Evolutionary conservation across 1,140 invertebrate genomes (phyloP).

Genomic region (Aphis craccivora): DNA sequence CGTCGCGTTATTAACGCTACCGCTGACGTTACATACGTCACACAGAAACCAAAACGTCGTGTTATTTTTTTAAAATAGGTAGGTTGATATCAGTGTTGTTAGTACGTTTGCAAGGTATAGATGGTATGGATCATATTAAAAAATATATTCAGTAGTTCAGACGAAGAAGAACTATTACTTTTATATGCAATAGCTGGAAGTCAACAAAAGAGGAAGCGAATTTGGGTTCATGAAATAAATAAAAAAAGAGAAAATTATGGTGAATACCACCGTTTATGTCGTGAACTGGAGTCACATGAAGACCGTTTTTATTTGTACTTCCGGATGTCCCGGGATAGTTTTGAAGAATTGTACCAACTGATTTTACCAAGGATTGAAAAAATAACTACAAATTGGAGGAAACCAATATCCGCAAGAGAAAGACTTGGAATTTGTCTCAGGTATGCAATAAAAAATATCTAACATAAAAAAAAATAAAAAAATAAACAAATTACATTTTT

Average conservation of each 20-base stretch:
- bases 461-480: neutral
- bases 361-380: constrained; percentile 16
- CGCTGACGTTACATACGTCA: neutral
- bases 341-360: constrained; percentile 22
- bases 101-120: neutral
- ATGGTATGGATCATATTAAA: neutral
- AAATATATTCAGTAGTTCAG: constrained; percentile 1
- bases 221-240: constrained; percentile 5
- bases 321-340: neutral
- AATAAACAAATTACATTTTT: no score
- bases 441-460: constrained; percentile 1
- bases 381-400: constrained; percentile 45
- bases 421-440: constrained; percentile 27
- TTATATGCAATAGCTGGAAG: constrained; percentile 7
- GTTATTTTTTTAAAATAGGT: no score
- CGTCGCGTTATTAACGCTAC: constrained; percentile 14
- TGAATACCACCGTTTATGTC: neutral
- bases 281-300: neutral
- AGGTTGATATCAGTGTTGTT: neutral
- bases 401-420: constrained; percentile 23
- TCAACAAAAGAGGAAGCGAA: constrained; percentile 20
- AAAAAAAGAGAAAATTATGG: neutral
- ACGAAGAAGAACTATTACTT: constrained; percentile 19
- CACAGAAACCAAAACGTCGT: constrained; percentile 3
- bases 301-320: constrained; percentile 2